Evolutionary conservation across 2,888 invertebrate genomes (phyloP).

Genomic region (Patella ulyssiponensis): DNA sequence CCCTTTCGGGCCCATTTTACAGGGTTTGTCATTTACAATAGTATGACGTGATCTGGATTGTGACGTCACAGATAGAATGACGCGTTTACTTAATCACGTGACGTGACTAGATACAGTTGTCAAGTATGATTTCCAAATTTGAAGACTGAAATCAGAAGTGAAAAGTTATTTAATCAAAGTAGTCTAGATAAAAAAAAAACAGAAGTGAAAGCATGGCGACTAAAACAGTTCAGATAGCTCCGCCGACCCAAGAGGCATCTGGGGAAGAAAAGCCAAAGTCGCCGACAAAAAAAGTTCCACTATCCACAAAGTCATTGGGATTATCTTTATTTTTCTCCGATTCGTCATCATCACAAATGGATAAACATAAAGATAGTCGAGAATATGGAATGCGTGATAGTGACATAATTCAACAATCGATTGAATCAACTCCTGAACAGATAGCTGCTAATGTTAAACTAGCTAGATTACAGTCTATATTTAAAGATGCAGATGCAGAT

Average conservation of each 20-base stretch:
- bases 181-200: too few species aligned
- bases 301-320: background rate
- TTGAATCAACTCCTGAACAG: constrained; percentile 4
- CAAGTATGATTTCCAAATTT: too few species aligned
- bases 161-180: too few species aligned
- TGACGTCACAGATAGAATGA: too few species aligned
- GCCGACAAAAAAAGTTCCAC: background rate
- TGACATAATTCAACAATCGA: constrained; percentile 3
- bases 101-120: too few species aligned
- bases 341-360: background rate
- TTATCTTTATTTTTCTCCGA: background rate
- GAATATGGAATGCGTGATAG: constrained; percentile 6
- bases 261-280: background rate
- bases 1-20: too few species aligned
- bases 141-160: too few species aligned
- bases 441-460: constrained; percentile 19
- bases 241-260: background rate
- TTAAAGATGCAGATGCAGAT: constrained; percentile 54
- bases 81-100: too few species aligned
- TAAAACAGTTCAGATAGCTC: background rate
- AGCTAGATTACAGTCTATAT: constrained; percentile 38
- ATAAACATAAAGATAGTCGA: background rate
- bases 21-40: too few species aligned
- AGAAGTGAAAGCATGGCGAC: background rate
- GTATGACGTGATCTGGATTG: too few species aligned